Evolutionary conservation across 2,797 vertebrate genomes (phyloP), one percentile per base, ranked within the genome.

Genomic region (Sebastolobus altivelis): DNA sequence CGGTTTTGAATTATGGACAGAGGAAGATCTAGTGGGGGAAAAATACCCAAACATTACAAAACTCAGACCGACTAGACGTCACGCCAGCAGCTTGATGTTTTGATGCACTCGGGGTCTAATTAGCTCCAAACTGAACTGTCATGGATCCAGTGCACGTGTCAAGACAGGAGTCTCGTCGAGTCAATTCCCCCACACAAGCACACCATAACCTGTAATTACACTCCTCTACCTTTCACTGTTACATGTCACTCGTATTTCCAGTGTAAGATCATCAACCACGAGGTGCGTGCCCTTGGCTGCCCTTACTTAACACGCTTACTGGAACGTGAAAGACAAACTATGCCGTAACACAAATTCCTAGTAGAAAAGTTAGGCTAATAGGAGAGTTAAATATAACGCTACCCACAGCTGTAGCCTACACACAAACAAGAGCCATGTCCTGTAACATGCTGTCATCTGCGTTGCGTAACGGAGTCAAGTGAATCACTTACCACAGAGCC

Each of bases 401-500:
- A 66, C 72, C 72, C 74, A 75, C 72, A 85, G 79, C 63, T 75
- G 82, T 22, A 85, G 80, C 83, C 73, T 55, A 73, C 88, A 85
- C 84, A 89, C 76, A 87, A 88, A 89, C 83, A 79, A 73, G 72
- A 90, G 85, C 62, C 75, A 86, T 83, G 88, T 87, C 87, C 79
- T 85, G 62, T 83, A 88, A 87, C 84, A 82, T 82, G 79, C 73
- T 43, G 80, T 88, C 89, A 90, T 90, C 85, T 40, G 73, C 75
- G 87, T 94, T 95, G 89, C 88, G 20, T 92, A 95, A 95, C 86
- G 20, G 81, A 89, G 88, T 89, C 87, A 88, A 93, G 92, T 86
- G 90, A 94, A 92, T 95, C 92, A 93, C 90, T 93, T 90, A 92
- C 86, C 86, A 86, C 83, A 93, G 81, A 94, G 90, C 86, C 79